A percentile compares a stretch with the other conserved stretches of the same genome.
Conservation (phyloP, 2,888 invertebrate genomes). For the Rotaria socialis region DNA sequence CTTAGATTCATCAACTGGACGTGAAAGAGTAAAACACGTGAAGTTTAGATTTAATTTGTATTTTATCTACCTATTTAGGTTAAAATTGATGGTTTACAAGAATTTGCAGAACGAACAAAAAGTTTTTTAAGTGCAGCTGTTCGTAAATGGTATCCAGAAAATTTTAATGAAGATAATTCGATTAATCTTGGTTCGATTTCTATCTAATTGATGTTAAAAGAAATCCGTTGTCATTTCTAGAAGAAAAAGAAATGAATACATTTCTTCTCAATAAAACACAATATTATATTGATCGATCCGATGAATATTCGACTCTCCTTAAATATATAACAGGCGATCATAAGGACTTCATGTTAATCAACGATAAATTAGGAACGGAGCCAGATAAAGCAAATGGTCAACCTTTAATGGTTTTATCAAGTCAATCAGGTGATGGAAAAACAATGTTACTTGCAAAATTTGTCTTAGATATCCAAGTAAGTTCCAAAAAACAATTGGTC, state of each 20-base stretch:
- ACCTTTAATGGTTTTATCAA: conserved; percentile 17
- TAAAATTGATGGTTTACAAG: conserved; percentile 28
- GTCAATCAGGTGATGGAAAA: conserved; percentile 32
- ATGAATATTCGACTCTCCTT: not conserved
- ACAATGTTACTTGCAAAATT: conserved; percentile 35
- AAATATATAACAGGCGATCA: conserved; percentile 18
- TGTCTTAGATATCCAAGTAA: conserved; percentile 20
- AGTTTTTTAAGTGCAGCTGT: conserved; percentile 3
- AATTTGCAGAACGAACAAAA: conserved; percentile 7
- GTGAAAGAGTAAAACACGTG: conserved; percentile 50
- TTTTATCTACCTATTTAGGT: not conserved
- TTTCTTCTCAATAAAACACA: conserved; percentile 32
- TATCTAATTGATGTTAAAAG: not conserved
- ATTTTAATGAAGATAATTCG: conserved; percentile 9
- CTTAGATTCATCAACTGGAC: conserved; percentile 48
- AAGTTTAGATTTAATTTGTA: not conserved
- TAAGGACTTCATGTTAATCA: not conserved
- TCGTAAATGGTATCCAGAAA: conserved; percentile 5
- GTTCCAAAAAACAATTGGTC: not conserved
- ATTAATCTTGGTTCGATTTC: conserved; percentile 13
- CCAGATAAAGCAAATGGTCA: not conserved
- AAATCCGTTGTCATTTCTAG: not conserved
- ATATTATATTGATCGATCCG: conserved; percentile 11
- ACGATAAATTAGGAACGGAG: not conserved
- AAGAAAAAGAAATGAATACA: conserved; percentile 9